Conservation (phyloP, 2,113 vertebrate genomes). For the Phainopepla nitens region DNA sequence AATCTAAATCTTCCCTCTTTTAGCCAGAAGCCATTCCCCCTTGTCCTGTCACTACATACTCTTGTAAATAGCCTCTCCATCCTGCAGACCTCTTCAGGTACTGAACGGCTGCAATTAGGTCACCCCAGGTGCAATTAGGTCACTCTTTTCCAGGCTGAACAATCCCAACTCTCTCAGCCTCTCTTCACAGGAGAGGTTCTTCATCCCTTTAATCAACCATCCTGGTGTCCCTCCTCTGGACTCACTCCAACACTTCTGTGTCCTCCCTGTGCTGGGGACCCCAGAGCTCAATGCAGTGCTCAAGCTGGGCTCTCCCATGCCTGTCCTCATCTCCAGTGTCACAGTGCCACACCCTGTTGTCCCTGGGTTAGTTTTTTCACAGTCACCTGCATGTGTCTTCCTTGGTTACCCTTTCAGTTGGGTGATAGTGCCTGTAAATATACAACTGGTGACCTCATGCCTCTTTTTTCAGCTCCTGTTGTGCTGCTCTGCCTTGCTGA, state of each 20-base stretch:
- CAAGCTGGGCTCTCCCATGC: neutral
- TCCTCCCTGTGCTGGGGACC: neutral
- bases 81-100: neutral
- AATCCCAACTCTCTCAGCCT: neutral
- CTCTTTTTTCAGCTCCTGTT: neutral
- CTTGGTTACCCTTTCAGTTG: neutral
- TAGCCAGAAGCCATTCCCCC: neutral
- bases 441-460: rapidly evolving
- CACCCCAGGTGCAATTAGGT: neutral
- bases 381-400: neutral
- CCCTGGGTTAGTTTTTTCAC: neutral
- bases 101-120: neutral
- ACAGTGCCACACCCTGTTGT: neutral
- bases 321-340: neutral
- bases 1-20: neutral
- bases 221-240: neutral
- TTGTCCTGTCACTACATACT: neutral
- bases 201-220: neutral
- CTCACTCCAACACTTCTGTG: rapidly evolving
- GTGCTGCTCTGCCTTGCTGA: neutral
- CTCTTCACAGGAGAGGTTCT: neutral
- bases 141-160: neutral
- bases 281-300: neutral
- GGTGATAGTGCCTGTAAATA: neutral
- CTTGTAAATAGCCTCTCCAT: neutral